Conservation (phyloP, 2,888 invertebrate genomes). For the Eupithecia centaureata region DNA sequence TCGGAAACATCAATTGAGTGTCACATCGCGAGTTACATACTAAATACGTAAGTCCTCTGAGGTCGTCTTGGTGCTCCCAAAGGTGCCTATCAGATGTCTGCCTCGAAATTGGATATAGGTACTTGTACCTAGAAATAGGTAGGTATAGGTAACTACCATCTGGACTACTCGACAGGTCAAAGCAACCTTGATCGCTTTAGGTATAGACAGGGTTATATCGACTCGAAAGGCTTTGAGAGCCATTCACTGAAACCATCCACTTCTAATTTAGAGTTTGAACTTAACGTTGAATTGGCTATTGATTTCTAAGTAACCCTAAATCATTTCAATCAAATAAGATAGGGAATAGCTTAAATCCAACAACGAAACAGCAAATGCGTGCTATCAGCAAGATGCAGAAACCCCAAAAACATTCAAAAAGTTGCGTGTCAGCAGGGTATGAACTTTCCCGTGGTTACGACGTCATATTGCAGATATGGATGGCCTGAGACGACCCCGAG, state of each 20-base stretch:
- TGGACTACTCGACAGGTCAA: neutral
- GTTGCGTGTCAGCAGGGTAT: constrained; percentile 30
- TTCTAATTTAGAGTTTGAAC: neutral
- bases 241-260: neutral
- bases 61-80: constrained; percentile 31
- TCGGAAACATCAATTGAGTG: constrained; percentile 80
- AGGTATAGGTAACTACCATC: neutral
- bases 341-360: neutral
- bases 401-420: constrained; percentile 30
- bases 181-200: neutral
- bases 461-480: constrained; percentile 39
- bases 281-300: neutral
- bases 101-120: constrained; percentile 27
- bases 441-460: constrained; percentile 31
- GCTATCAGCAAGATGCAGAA: constrained; percentile 21
- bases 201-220: neutral
- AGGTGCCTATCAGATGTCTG: constrained; percentile 34
- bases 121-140: neutral
- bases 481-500: constrained; percentile 23
- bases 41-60: constrained; percentile 55
- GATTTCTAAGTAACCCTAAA: neutral
- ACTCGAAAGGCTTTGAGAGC: neutral
- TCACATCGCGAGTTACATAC: constrained; percentile 71
- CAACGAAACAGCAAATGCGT: neutral
- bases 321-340: neutral